Conservation (phyloP, 2,888 invertebrate genomes). For the Ommatoiulus sabulosus region DNA sequence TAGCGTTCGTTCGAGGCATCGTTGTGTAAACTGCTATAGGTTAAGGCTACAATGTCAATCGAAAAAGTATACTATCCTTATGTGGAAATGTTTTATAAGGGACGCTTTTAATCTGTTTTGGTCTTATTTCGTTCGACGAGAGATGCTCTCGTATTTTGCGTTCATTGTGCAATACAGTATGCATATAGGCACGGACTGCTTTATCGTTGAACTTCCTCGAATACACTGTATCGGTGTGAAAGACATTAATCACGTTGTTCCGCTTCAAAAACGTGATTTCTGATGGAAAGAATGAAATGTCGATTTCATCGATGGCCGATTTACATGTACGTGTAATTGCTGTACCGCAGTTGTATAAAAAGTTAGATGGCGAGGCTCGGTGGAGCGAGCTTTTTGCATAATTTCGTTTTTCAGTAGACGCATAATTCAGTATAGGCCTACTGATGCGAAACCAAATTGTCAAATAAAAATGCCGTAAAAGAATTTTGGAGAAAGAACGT, state of each 20-base stretch:
- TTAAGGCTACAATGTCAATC: neutral
- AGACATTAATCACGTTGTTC: neutral
- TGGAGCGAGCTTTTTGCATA: neutral
- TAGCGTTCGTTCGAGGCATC: neutral
- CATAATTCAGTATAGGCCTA: too few species aligned
- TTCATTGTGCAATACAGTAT: neutral
- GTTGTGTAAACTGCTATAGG: neutral
- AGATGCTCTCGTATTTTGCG: neutral
- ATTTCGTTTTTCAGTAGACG: neutral
- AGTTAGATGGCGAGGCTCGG: neutral
- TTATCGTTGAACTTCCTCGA: neutral
- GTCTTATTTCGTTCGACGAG: neutral
- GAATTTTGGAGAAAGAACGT: too few species aligned
- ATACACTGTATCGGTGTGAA: neutral
- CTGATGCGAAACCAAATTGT: too few species aligned
- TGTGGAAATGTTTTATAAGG: constrained; percentile 22
- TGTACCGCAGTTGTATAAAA: neutral
- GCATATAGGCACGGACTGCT: neutral
- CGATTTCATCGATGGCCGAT: neutral
- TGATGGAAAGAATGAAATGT: neutral
- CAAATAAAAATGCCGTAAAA: too few species aligned
- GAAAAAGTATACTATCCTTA: neutral
- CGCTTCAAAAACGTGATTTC: neutral
- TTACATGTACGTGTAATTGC: neutral
- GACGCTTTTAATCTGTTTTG: neutral